Conservation (phyloP, 92 coral and sea anemone genomes). For the Porites evermanni region DNA sequence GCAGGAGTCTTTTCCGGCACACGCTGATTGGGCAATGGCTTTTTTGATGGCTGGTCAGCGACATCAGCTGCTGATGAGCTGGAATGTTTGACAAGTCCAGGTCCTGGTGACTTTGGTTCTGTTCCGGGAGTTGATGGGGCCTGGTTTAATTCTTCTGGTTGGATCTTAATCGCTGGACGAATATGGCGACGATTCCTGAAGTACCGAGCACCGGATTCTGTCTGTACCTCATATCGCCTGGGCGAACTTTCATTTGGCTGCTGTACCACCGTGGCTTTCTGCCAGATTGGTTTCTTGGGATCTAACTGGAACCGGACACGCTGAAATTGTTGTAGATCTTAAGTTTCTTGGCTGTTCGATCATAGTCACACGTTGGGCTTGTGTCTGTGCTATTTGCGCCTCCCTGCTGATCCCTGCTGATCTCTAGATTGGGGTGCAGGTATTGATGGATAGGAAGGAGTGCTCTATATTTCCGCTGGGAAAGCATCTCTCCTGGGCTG, state of each 20-base stretch:
- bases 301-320: not conserved
- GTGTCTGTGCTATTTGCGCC: slow-evolving; percentile 5
- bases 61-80: not conserved
- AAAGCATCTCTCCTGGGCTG: not conserved
- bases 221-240: slow-evolving; percentile 3
- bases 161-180: not conserved
- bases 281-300: not conserved
- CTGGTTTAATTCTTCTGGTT: not conserved
- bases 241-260: slow-evolving; percentile 5
- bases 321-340: not conserved
- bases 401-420: not conserved
- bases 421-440: not conserved
- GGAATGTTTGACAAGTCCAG: slow-evolving; percentile 6
- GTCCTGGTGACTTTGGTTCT: not conserved
- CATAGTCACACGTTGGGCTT: not conserved
- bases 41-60: not conserved
- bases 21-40: not conserved
- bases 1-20: not conserved
- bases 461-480: slow-evolving; percentile 7
- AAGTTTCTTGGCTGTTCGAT: too few species aligned
- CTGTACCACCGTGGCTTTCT: not conserved
- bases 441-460: slow-evolving; percentile 7
- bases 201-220: not conserved
- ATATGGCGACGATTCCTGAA: slow-evolving; percentile 13
- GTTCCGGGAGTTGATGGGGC: not conserved